A percentile compares a stretch with the other conserved stretches of the same genome.
Evolutionary conservation across 1,140 invertebrate species (phyloP).

Genomic region (Trachelipus rathkii): DNA sequence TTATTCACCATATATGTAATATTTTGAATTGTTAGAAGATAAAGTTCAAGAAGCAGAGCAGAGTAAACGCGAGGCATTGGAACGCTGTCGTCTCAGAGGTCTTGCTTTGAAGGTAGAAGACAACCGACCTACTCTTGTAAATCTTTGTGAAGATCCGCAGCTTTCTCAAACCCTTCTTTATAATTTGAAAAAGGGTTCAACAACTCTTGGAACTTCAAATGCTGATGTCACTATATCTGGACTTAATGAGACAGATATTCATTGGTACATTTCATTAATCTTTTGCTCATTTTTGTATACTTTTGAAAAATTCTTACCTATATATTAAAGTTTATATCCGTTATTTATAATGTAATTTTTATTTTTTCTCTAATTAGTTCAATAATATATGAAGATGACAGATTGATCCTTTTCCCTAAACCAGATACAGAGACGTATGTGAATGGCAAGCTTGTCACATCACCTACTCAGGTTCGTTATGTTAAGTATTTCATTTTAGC

Average conservation of each 20-base stretch:
- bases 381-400: not conserved
- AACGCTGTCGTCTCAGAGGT: conserved; percentile 56
- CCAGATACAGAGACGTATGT: not conserved
- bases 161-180: conserved; percentile 66
- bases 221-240: conserved; percentile 60
- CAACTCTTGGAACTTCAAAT: conserved; percentile 50
- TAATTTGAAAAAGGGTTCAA: conserved; percentile 54
- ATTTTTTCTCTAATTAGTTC: not conserved
- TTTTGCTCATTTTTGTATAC: no score
- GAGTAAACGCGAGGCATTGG: conserved; percentile 48
- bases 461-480: not conserved
- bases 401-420: not conserved
- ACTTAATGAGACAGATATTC: conserved; percentile 60
- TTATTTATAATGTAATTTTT: no score
- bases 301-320: no score
- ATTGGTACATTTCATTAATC: conserved; percentile 66
- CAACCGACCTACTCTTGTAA: conserved; percentile 57
- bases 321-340: no score
- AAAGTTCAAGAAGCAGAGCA: not conserved
- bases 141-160: conserved; percentile 66
- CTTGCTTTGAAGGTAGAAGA: conserved; percentile 51
- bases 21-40: not conserved
- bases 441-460: not conserved
- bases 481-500: no score
- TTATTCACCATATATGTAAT: no score